Percentiles rank a stretch among this genome's conserved stretches.
Evolutionary conservation across 1,140 invertebrate genomes (phyloP).

Genomic region (Drosophila sp.): DNA sequence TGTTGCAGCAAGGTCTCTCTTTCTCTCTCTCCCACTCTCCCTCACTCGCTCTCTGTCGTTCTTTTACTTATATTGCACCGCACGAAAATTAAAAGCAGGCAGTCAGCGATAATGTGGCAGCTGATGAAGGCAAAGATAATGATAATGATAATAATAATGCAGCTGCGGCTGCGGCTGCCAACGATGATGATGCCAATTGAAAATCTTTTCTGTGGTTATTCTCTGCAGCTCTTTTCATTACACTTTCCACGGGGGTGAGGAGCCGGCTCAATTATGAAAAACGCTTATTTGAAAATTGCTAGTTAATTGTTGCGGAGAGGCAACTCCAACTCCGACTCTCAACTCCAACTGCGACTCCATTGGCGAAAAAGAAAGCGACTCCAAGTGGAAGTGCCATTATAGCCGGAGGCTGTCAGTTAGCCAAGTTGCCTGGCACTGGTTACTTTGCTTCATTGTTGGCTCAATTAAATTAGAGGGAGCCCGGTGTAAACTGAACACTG

Average conservation of each 20-base stretch:
- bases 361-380: slow-evolving; percentile 19
- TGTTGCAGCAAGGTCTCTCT: slow-evolving; percentile 20
- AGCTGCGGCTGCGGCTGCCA: slow-evolving; percentile 44
- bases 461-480: slow-evolving; percentile 73
- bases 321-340: slow-evolving; percentile 22
- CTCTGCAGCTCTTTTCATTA: slow-evolving; percentile 56
- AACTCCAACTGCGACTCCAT: slow-evolving; percentile 7
- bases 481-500: slow-evolving; percentile 10
- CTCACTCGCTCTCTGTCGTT: not conserved
- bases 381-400: slow-evolving; percentile 53
- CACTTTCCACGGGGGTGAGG: slow-evolving; percentile 19
- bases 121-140: slow-evolving; percentile 74
- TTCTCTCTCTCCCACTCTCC: not conserved
- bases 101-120: slow-evolving; percentile 69
- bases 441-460: slow-evolving; percentile 61
- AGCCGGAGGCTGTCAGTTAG: slow-evolving; percentile 53
- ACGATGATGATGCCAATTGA: slow-evolving; percentile 71
- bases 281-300: slow-evolving; percentile 82
- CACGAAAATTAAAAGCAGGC: slow-evolving; percentile 61
- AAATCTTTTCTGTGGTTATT: slow-evolving; percentile 66
- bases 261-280: slow-evolving; percentile 64
- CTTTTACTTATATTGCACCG: slow-evolving; percentile 1
- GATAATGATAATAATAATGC: slow-evolving; percentile 61
- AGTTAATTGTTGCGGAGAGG: slow-evolving; percentile 70
- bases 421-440: slow-evolving; percentile 41